Conservation (phyloP, 2,797 vertebrate genomes). For the Mionectes olivaceus region DNA sequence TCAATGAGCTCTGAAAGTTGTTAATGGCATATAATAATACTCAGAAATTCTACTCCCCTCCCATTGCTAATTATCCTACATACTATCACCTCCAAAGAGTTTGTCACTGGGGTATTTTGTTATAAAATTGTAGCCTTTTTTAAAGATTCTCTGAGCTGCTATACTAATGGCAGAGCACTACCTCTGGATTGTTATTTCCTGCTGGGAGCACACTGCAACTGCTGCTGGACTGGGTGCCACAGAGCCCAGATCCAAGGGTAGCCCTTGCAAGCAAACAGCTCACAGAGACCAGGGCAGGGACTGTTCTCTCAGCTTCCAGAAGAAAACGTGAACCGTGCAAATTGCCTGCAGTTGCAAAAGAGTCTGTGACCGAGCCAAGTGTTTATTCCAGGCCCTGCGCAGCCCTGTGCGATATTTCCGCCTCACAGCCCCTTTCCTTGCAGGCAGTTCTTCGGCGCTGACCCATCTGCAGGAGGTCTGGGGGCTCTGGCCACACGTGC, state of each 20-base stretch:
- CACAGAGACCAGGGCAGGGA: background rate
- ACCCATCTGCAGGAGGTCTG: background rate
- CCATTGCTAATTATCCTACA: constrained; percentile 55
- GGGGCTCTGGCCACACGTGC: background rate
- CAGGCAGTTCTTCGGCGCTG: background rate
- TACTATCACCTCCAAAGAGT: constrained; percentile 48
- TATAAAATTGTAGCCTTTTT: background rate
- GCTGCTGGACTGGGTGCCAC: background rate
- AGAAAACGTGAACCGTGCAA: background rate
- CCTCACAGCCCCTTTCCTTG: background rate
- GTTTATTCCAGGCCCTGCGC: background rate
- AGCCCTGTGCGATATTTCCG: rapidly evolving
- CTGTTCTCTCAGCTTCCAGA: background rate
- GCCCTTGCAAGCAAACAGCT: background rate
- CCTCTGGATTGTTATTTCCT: background rate
- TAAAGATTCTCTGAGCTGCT: background rate
- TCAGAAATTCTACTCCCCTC: constrained; percentile 28
- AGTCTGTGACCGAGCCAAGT: background rate
- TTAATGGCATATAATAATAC: constrained; percentile 50
- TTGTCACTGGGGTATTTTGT: constrained; percentile 35
- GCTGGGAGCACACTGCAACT: background rate
- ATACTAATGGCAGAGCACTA: background rate
- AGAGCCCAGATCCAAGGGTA: background rate
- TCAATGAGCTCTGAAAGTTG: constrained; percentile 61
- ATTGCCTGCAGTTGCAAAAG: background rate